These are phyloP conservation scores for Schizopygopsis malacanthus DNA, from an alignment of 2,797 vertebrate genomes.

Conservation along the genomic window DNA sequence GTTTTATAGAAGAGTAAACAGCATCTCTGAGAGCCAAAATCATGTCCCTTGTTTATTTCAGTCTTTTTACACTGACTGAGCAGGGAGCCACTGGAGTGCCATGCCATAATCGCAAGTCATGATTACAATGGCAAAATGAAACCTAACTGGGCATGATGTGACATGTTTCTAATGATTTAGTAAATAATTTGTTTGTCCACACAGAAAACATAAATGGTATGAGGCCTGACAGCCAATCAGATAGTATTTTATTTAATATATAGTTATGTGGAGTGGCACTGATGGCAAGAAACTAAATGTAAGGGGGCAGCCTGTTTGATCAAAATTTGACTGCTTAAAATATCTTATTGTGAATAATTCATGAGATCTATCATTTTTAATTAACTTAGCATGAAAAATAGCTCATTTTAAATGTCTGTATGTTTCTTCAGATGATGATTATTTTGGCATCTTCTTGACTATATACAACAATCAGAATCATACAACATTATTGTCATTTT, in stretches of 20 bases:
- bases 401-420: not conserved
- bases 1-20: slow-evolving; percentile 73
- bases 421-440: not conserved
- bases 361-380: not conserved
- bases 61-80: slow-evolving; percentile 62
- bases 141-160: slow-evolving; percentile 61
- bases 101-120: slow-evolving; percentile 66
- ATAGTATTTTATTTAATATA: not conserved
- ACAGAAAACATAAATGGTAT: not conserved
- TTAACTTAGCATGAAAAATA: not conserved
- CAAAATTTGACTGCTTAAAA: not conserved
- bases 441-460: not conserved
- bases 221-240: not conserved
- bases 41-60: slow-evolving; percentile 58
- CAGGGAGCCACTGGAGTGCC: slow-evolving; percentile 64
- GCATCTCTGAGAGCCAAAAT: slow-evolving; percentile 63
- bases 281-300: not conserved
- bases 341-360: not conserved
- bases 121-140: slow-evolving; percentile 58
- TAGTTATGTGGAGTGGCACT: not conserved
- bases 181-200: not conserved
- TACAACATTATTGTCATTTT: not conserved
- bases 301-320: not conserved
- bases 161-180: slow-evolving; percentile 21
- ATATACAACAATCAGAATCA: not conserved